Base-by-base conservation (phyloP, 1,140 invertebrate species). In the Berghia stephanieae region DNA sequence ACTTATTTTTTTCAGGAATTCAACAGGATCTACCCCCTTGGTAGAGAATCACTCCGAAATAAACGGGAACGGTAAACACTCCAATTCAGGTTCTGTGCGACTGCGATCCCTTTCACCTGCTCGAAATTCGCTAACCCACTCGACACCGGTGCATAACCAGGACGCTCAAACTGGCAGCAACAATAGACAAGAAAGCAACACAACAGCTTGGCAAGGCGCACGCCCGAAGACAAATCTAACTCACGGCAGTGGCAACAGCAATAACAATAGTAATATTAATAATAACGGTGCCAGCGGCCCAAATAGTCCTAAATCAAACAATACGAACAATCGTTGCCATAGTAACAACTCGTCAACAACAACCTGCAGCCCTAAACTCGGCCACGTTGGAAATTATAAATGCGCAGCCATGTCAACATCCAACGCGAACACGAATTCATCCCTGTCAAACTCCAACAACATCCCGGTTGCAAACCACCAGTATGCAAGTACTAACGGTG, bases 111-210 rank as follows among this genome's bases (percentile, higher is more conserved):
- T 87, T 38, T 87, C 86, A 3, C 86, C 86, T 13, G 84, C 81
- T 8, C 77, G 80, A 40, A 82, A 86, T 69, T 79, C 80, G 34
- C 78, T 84, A 73, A 83, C 82, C 67, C 84, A 86, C 75, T 82
- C 83, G 10, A 82, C 81, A 40, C 77, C 80, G 60, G 81, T 81
- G 69, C 83, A 83, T 63, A 82, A 84, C 55, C 79, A 40, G 27
- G 81, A 83, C 2, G n/a, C n/a, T n/a, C n/a, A 36, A 27, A 40
- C 63, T 18, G 21, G 49, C 34, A 43, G 34, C 42, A 55, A 74
- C 24, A 24, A 3, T 5, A 5, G 40, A 21, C 42, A 3, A 8
- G 72, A 74, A 31, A 27, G 24, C 24, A 60, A 42, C 49, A 57
- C 57, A 63, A 31, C 34, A 8, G 57, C 36, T 16, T 38, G 34